phyloP scores from a whole-genome alignment of 1,140 invertebrate genomes.

The Galleria mellonella region DNA sequence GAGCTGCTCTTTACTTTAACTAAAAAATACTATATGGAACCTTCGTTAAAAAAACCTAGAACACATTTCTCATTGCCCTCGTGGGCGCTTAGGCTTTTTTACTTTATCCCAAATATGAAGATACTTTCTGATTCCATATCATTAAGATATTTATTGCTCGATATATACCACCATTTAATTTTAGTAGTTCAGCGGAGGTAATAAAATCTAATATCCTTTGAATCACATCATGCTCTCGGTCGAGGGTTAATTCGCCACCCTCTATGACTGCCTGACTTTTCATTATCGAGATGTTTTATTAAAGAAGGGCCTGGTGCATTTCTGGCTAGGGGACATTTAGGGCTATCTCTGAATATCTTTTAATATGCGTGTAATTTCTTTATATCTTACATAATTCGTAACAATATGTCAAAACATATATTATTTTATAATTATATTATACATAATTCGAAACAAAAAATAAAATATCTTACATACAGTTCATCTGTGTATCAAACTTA shows the following conservation, averaged over 20 bases:
- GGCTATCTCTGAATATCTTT: slow-evolving; percentile 27
- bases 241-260: slow-evolving; percentile 66
- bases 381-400: too few relatives aligned
- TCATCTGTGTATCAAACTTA: too few relatives aligned
- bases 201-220: slow-evolving; percentile 49
- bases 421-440: too few relatives aligned
- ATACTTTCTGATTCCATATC: slow-evolving; percentile 73
- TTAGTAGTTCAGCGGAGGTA: slow-evolving; percentile 35
- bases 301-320: slow-evolving; percentile 49
- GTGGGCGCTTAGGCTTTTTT: slow-evolving; percentile 28
- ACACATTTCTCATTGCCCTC: slow-evolving; percentile 16
- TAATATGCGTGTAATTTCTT: not conserved
- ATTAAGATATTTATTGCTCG: slow-evolving; percentile 70
- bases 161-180: slow-evolving; percentile 42
- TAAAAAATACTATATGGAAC: slow-evolving; percentile 14
- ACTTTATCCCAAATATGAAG: slow-evolving; percentile 21
- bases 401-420: too few relatives aligned
- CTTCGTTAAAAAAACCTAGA: slow-evolving; percentile 25
- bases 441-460: too few relatives aligned
- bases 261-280: slow-evolving; percentile 71
- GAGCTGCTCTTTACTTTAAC: not conserved
- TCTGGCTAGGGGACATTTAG: slow-evolving; percentile 42
- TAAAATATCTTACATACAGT: too few relatives aligned
- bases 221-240: slow-evolving; percentile 6
- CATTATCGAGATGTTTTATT: slow-evolving; percentile 75